phyloP scores from a whole-genome alignment of 2,113 vertebrate species.

The Ctenodactylus gundi region DNA sequence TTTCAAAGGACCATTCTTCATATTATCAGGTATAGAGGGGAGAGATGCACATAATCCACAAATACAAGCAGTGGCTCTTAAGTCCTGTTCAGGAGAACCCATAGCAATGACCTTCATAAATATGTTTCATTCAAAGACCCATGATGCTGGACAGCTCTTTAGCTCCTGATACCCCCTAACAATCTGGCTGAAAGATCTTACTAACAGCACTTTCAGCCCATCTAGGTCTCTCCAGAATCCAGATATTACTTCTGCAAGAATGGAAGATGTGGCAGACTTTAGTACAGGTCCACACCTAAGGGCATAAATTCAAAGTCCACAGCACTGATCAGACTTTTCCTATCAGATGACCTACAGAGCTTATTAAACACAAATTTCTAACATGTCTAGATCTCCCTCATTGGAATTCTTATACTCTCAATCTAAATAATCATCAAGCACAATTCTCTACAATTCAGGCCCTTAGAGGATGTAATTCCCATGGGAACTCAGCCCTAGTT shows the following conservation, averaged over 20 bases:
- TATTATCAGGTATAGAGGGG: background rate
- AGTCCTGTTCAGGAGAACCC: background rate
- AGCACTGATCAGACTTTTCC: background rate
- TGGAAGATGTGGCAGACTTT: background rate
- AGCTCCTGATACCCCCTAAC: background rate
- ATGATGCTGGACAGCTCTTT: background rate
- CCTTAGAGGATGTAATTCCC: background rate
- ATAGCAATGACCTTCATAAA: background rate
- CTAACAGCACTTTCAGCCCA: background rate
- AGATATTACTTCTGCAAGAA: background rate
- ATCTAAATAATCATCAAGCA: background rate
- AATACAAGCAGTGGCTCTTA: background rate
- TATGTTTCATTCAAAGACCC: background rate
- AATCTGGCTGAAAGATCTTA: background rate
- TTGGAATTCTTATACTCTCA: background rate
- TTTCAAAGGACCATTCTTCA: background rate
- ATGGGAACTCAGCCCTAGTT: background rate
- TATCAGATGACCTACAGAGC: background rate
- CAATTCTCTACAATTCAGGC: background rate
- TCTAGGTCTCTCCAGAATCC: background rate
- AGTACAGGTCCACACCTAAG: background rate
- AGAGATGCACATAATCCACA: background rate
- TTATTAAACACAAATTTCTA: background rate
- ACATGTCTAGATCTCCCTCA: background rate
- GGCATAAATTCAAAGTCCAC: background rate